Conservation (phyloP, 2,113 vertebrate species). For the Phylloscopus trochiloides region DNA sequence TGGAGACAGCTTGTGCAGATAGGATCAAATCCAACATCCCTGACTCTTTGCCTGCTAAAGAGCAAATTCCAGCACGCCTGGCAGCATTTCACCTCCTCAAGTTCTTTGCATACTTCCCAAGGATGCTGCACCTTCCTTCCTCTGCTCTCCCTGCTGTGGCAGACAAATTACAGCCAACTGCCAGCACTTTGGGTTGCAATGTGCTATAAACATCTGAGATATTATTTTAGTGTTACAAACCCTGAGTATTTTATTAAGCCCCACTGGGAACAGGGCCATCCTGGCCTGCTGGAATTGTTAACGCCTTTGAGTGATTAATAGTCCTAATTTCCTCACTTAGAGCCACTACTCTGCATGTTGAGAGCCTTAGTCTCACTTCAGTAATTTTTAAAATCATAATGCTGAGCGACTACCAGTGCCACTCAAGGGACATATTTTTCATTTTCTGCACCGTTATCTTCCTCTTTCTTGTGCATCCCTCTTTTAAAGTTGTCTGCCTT, state of each 20-base stretch:
- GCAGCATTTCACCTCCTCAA: constrained; percentile 3
- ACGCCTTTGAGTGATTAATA: constrained; percentile 61
- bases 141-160: background rate
- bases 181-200: constrained; percentile 15
- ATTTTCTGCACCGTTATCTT: background rate
- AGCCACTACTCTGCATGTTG: constrained; percentile 19
- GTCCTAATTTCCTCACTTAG: constrained; percentile 66
- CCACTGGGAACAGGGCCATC: constrained; percentile 58
- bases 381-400: constrained; percentile 5
- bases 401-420: background rate
- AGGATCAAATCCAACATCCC: constrained; percentile 18
- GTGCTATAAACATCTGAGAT: constrained; percentile 33
- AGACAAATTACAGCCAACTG: constrained; percentile 30
- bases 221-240: constrained; percentile 53
- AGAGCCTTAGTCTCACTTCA: constrained; percentile 37
- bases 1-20: background rate
- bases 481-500: background rate
- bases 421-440: background rate
- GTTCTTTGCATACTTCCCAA: constrained; percentile 42
- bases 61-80: constrained; percentile 18
- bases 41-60: background rate
- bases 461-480: background rate
- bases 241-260: constrained; percentile 60
- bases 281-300: constrained; percentile 64
- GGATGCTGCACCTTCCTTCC: constrained; percentile 15